phyloP scores from a whole-genome alignment of 1,140 invertebrate species.

The Trichomalopsis sarcophagae region DNA sequence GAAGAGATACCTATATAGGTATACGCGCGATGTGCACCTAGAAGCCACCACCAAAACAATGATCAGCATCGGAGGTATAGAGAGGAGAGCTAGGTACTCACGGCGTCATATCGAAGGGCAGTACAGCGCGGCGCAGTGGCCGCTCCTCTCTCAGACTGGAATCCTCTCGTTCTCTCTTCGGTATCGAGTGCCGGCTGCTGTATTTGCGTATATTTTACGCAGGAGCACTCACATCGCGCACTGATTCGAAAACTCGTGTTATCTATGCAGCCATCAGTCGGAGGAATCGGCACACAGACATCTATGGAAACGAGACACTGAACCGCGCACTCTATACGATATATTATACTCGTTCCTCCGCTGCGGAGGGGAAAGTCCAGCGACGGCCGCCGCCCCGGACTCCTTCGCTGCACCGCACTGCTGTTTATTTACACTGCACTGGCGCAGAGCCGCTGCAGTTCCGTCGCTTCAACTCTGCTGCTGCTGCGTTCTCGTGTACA shows the following conservation, averaged over 20 bases:
- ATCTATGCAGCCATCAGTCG: not conserved
- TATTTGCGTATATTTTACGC: not conserved
- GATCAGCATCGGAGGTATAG: too few species aligned
- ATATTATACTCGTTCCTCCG: not conserved
- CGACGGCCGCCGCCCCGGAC: not conserved
- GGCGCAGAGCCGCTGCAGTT: not conserved
- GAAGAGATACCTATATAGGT: too few species aligned
- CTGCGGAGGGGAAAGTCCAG: not conserved
- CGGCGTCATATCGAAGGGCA: constrained; percentile 32
- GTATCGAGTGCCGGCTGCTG: not conserved
- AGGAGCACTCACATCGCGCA: not conserved
- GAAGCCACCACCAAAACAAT: too few species aligned
- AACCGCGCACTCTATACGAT: not conserved
- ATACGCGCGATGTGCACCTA: too few species aligned
- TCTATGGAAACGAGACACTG: not conserved
- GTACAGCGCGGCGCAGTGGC: not conserved
- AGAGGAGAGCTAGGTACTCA: not conserved
- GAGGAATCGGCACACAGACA: not conserved
- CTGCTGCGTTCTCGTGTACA: not conserved
- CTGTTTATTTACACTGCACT: not conserved
- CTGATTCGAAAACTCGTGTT: not conserved
- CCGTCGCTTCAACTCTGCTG: too few species aligned
- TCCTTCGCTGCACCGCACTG: not conserved
- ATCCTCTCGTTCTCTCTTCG: not conserved
- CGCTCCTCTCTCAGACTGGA: not conserved